Evolutionary conservation across 37 sponge, comb jelly and placozoan genomes (phyloP), one percentile per base, ranked within the genome.

Genomic region (Oopsacas minuta): DNA sequence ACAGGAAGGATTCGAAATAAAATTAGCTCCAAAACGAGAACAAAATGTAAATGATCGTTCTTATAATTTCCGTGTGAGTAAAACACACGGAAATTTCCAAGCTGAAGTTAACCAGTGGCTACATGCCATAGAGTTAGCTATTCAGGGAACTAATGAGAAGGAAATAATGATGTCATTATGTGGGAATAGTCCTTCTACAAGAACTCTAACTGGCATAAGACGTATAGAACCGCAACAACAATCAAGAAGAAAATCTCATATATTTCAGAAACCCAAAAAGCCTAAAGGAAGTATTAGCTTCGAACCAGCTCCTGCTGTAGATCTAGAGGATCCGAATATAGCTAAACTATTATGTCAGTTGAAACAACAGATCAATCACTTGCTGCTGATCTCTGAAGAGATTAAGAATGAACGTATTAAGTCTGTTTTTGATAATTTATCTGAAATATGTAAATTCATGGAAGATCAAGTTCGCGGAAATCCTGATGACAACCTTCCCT

Each of bases 61-160:
- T n/a, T 61, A 61, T n/a, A 61, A 61, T 12, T 61, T 61, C 75
- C 75, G 75, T 61, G 75, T 61, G 28, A 10, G 30, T n/a, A 61
- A 12, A 12, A 34, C 32, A 25, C 75, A 25, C 7, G 30, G 30
- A 25, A 34, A 61, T 12, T 10, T 61, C 28, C 28, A 3, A 3
- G 28, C 32, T 3, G 75, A 61, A 61, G 20, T 61, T 10, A 12
- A 3, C 7, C 32, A 61, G 75, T 61, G 75, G 75, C 7, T 12
- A 25, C 75, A 61, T 61, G 75, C 75, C 1, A 25, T 61, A 61
- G 75, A 61, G 28, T 12, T 61, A 61, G 75, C 75, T 3, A n/a
- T 61, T n/a, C 20, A 61, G 7, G 75, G 75, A 3, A 61, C 75
- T 25, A 61, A 61, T n/a, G 75, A 61, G 30, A 61, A 61, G 75